Conservation (phyloP, 2,888 invertebrate species). For the Cheilosia pagana region DNA sequence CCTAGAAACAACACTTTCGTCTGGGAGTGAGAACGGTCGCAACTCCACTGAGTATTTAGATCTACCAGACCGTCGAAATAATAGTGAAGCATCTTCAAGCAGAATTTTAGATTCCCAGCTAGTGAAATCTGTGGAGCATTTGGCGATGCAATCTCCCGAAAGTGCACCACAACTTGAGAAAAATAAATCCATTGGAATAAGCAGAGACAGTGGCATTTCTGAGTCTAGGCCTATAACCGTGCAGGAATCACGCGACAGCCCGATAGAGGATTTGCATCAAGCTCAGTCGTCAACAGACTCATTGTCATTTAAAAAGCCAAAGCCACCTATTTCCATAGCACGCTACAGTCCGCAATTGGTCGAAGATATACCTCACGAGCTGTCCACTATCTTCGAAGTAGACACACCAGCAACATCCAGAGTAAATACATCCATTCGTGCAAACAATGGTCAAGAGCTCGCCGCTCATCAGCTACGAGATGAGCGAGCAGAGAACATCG, state of each 20-base stretch:
- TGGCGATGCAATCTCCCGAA: conserved; percentile 70
- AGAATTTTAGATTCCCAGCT: conserved; percentile 43
- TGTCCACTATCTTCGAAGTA: conserved; percentile 88
- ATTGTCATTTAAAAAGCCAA: conserved; percentile 75
- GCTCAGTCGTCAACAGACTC: conserved; percentile 60
- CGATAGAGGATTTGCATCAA: conserved; percentile 76
- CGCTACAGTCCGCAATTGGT: conserved; percentile 82
- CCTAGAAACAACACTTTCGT: conserved; percentile 83
- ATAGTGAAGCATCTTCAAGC: conserved; percentile 46
- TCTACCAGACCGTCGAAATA: conserved; percentile 77
- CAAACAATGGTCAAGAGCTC: conserved; percentile 29
- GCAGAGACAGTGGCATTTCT: conserved; percentile 82
- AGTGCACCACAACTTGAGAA: conserved; percentile 78
- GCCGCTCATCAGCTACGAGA: conserved; percentile 9
- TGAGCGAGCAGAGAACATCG: conserved; percentile 23
- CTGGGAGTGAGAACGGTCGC: conserved; percentile 80
- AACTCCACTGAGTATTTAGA: conserved; percentile 83
- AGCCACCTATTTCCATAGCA: conserved; percentile 79
- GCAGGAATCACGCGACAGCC: conserved; percentile 77
- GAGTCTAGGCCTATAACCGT: conserved; percentile 82
- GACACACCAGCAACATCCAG: conserved; percentile 87
- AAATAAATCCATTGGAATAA: conserved; percentile 79
- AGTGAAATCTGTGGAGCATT: conserved; percentile 41
- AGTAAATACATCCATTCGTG: conserved; percentile 72
- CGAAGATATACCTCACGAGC: conserved; percentile 84